A percentile compares a stretch with the other conserved stretches of the same genome.
Evolutionary conservation across 2,797 vertebrate species (phyloP).

Genomic region (Synaphobranchus kaupii): DNA sequence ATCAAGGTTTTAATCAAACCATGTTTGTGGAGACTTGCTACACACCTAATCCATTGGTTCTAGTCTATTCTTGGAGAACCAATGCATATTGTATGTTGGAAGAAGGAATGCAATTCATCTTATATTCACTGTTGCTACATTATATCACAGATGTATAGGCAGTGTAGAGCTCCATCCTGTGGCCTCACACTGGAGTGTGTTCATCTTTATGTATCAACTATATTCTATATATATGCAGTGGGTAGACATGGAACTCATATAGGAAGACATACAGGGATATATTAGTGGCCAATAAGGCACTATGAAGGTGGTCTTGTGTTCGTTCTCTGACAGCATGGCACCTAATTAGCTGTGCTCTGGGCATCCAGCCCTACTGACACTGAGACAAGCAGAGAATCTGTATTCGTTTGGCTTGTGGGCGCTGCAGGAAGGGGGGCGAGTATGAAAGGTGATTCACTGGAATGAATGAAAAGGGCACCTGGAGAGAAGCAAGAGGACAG

Average conservation of each 20-base stretch:
- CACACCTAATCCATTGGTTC: no score
- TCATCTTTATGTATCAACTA: background rate
- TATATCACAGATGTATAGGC: background rate
- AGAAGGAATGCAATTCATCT: background rate
- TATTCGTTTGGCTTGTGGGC: conserved; percentile 47
- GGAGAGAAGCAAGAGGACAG: background rate
- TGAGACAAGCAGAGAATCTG: conserved; percentile 29
- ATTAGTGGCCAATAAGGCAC: conserved; percentile 8
- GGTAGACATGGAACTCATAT: background rate
- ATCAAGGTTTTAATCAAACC: no score
- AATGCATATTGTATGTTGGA: background rate
- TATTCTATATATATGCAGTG: conserved; percentile 32
- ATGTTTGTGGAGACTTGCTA: no score
- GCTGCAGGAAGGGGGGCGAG: conserved; percentile 36
- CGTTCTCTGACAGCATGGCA: conserved; percentile 38
- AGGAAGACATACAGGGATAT: background rate
- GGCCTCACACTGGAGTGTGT: conserved; percentile 1
- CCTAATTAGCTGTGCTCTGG: conserved; percentile 52
- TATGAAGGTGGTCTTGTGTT: conserved; percentile 55
- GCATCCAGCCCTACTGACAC: conserved; percentile 3
- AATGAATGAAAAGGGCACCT: conserved; percentile 11
- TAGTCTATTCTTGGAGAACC: background rate
- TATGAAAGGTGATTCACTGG: background rate
- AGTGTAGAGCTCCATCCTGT: conserved; percentile 24
- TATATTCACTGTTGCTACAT: background rate